phyloP scores from a whole-genome alignment of 2,888 invertebrate species.

The Tiphia femorata region DNA sequence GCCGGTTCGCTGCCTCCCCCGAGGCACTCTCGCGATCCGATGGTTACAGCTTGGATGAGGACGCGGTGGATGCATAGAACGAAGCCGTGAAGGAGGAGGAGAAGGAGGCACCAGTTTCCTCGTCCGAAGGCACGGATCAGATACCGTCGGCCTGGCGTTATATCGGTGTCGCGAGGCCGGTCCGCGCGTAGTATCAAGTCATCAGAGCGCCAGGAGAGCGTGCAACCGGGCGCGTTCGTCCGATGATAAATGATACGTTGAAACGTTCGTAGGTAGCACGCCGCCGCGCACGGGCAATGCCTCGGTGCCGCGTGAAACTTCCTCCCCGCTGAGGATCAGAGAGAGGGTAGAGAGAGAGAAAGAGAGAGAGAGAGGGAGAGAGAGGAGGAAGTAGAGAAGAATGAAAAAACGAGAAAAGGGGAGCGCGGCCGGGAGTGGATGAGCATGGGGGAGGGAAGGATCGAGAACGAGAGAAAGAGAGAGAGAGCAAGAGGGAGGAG shows the following conservation, averaged over 20 bases:
- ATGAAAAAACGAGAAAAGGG: background rate
- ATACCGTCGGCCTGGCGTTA: constrained; percentile 15
- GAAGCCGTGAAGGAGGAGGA: too few species aligned
- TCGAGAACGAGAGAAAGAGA: constrained; percentile 4
- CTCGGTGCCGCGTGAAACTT: constrained; percentile 51
- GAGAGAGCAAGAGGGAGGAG: constrained; percentile 8
- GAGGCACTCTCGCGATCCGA: too few species aligned
- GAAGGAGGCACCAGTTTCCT: too few species aligned
- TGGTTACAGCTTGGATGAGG: too few species aligned
- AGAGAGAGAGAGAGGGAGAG: constrained; percentile 16
- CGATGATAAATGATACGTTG: constrained; percentile 55
- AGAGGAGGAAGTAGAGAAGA: constrained; percentile 3
- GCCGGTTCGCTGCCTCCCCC: too few species aligned
- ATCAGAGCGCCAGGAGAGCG: constrained; percentile 27
- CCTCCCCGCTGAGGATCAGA: constrained; percentile 42
- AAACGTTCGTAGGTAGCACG: constrained; percentile 46
- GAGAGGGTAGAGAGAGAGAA: constrained; percentile 19
- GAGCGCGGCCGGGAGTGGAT: too few species aligned
- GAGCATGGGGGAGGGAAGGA: background rate
- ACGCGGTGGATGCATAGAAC: too few species aligned
- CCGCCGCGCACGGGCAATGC: too few species aligned
- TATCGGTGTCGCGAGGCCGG: constrained; percentile 40
- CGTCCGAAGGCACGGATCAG: too few species aligned
- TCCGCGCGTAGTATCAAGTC: constrained; percentile 37
- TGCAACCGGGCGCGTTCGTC: constrained; percentile 22